Conservation (phyloP, 2,113 vertebrate genomes). For the Tragulus kanchil region DNA sequence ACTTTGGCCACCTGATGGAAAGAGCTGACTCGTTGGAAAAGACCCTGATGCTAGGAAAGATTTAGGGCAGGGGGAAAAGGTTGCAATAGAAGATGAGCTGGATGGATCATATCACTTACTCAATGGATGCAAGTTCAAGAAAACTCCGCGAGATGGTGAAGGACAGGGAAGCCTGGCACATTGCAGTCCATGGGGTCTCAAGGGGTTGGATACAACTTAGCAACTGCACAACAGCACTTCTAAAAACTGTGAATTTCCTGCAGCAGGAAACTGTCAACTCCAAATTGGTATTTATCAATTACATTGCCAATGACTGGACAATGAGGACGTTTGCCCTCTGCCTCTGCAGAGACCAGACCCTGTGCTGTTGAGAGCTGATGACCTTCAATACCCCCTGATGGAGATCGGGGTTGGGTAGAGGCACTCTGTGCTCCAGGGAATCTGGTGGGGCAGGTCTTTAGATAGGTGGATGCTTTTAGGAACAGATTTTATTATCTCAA, state of each 20-base stretch:
- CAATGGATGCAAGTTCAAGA: not conserved
- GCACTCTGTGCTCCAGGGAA: too few species aligned
- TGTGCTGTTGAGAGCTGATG: too few species aligned
- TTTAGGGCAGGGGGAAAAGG: rapidly evolving
- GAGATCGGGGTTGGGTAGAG: too few species aligned
- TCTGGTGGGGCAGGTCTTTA: too few species aligned
- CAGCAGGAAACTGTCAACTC: not conserved
- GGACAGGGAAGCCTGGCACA: not conserved
- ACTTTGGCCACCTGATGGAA: not conserved
- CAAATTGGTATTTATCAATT: too few species aligned
- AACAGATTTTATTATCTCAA: too few species aligned
- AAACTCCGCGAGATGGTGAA: not conserved
- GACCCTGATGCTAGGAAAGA: not conserved
- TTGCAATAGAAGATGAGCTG: not conserved
- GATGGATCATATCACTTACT: not conserved
- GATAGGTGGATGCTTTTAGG: too few species aligned
- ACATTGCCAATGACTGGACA: too few species aligned
- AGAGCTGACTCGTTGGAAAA: not conserved
- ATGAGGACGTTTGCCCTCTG: too few species aligned
- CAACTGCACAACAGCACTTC: not conserved
- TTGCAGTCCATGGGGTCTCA: not conserved
- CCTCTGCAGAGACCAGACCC: too few species aligned
- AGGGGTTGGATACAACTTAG: not conserved
- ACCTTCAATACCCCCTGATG: too few species aligned
- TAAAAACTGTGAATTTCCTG: not conserved